Conservation (phyloP, 2,888 invertebrate species). For the Mesorhabditis belari region DNA sequence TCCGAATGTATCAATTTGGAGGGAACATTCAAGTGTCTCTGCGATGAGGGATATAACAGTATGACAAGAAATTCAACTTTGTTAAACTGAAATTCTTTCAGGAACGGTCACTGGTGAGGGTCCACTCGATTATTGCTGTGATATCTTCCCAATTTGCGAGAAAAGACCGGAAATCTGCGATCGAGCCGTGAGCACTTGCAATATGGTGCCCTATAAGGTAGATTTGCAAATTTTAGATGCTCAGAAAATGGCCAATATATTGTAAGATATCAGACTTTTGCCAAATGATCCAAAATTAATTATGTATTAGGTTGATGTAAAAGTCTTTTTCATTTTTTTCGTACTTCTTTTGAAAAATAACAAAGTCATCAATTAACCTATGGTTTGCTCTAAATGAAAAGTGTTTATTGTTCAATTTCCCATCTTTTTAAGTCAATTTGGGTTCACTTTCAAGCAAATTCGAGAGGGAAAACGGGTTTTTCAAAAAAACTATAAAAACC, state of each 20-base stretch:
- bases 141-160: background rate
- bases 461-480: too few species aligned
- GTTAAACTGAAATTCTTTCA: background rate
- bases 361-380: background rate
- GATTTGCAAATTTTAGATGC: background rate
- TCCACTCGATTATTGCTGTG: background rate
- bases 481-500: too few species aligned
- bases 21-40: slow-evolving; percentile 86
- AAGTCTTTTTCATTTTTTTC: too few species aligned
- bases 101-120: background rate
- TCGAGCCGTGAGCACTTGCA: background rate
- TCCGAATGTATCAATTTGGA: slow-evolving; percentile 81
- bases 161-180: background rate
- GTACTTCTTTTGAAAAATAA: too few species aligned
- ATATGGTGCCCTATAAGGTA: background rate
- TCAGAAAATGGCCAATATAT: too few species aligned
- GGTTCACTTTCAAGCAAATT: too few species aligned
- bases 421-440: too few species aligned
- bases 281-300: too few species aligned
- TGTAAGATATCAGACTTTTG: too few species aligned
- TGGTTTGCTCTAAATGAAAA: background rate
- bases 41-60: slow-evolving; percentile 70
- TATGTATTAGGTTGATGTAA: too few species aligned
- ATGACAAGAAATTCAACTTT: background rate
- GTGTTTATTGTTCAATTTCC: too few species aligned